A percentile compares a stretch with the other conserved stretches of the same genome.
phyloP scores from a whole-genome alignment of 2,888 invertebrate genomes.

The Pristionchus fissidentatus region DNA sequence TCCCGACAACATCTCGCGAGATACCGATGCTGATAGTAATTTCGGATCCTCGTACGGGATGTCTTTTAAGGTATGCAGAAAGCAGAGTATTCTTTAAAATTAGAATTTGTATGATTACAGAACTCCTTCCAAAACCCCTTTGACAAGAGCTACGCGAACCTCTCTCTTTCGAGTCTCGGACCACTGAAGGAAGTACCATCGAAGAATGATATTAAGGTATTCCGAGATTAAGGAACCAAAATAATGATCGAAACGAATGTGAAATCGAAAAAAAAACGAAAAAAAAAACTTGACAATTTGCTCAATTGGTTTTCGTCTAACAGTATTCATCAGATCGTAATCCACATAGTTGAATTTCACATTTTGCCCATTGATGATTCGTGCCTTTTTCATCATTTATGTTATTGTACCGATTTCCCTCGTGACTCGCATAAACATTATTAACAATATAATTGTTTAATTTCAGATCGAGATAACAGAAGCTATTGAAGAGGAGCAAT shows the following conservation, averaged over 20 bases:
- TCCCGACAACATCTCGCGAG: background rate
- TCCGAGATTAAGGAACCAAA: too few species aligned
- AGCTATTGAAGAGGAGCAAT: background rate
- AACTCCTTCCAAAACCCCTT: constrained; percentile 5
- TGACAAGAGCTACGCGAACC: constrained; percentile 8
- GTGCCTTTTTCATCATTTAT: too few species aligned
- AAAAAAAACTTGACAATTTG: too few species aligned
- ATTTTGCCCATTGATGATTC: too few species aligned
- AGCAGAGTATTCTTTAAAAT: background rate
- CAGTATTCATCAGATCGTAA: too few species aligned
- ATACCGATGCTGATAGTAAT: background rate
- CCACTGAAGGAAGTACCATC: constrained; percentile 17
- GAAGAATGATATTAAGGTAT: constrained; percentile 1
- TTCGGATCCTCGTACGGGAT: background rate
- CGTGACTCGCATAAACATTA: too few species aligned
- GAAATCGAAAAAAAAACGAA: too few species aligned
- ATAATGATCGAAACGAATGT: too few species aligned
- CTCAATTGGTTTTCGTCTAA: too few species aligned
- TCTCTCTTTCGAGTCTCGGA: background rate
- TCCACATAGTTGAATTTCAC: too few species aligned
- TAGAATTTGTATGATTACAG: background rate
- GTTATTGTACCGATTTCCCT: too few species aligned
- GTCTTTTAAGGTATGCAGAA: background rate
- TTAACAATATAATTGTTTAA: too few species aligned
- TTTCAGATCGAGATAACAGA: constrained; percentile 28